Evolutionary conservation across 2,797 vertebrate genomes (phyloP).

Genomic region (Falco naumanni): DNA sequence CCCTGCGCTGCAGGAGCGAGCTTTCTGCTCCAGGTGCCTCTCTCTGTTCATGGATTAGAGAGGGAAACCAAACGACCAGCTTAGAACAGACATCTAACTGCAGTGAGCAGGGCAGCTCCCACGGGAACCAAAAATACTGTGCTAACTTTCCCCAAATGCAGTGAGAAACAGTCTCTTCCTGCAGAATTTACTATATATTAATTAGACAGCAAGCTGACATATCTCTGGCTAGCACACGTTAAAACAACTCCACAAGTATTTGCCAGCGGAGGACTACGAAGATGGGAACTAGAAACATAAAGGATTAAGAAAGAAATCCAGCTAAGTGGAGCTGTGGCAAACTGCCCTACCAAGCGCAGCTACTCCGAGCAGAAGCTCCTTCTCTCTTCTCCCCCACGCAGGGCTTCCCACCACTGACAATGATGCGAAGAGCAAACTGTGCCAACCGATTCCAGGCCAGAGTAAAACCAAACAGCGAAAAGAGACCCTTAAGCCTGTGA

Average conservation of each 20-base stretch:
- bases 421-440: background rate
- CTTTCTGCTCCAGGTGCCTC: background rate
- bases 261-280: background rate
- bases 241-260: conserved; percentile 3
- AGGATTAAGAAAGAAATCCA: background rate
- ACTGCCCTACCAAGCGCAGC: background rate
- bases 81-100: background rate
- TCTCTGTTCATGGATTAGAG: background rate
- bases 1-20: background rate
- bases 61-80: background rate
- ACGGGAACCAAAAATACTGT: background rate
- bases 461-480: background rate
- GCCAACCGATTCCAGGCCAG: background rate
- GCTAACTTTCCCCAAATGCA: background rate
- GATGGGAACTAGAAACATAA: background rate
- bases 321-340: background rate
- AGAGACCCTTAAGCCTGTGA: background rate
- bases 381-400: background rate
- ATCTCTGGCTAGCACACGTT: background rate
- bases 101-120: background rate
- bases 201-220: background rate
- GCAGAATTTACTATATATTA: background rate
- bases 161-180: background rate
- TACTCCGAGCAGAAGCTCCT: background rate
- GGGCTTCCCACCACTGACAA: background rate